Base-by-base conservation (phyloP, 2,888 invertebrate genomes). In the Aphrophora alni region DNA sequence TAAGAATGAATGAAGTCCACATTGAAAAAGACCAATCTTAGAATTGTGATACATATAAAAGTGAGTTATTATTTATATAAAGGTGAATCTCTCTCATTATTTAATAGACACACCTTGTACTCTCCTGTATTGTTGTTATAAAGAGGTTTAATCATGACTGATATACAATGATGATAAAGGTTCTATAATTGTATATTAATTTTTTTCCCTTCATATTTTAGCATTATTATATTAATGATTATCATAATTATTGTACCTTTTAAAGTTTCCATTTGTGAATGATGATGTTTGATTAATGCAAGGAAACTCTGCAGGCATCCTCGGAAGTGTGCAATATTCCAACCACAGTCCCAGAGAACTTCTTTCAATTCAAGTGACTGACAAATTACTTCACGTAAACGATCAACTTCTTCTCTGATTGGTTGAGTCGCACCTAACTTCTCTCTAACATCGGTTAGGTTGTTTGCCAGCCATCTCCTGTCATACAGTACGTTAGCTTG, bases 281-380 rank as follows among this genome's bases (percentile, higher is more conserved):
- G 90, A 89, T 97, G 95, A 86, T 97, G 94, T 71, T 92, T 90
- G 0, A 93, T 92, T 71, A 98, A 88, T 0, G 94, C 92, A 83
- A 92, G 92, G 70, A 98, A 93, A 83, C 97, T 95, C 86, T 95
- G 93, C 3, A 98, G 89, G 86, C 97, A 97, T n/a, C 97, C 97
- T 85, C 96, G 91, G 86, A 96, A 97, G 87, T 97, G 97, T 85
- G 95, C 93, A 80, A 94, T 93, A 86, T 96, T 95, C 96, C 96
- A 96, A 12, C 96, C 96, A 86, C 94, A 95, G 85, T 96, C 96
- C 91, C 95, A 96, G 27, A 91, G 88, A 2, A 94, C 90, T 83
- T 93, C 91, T 51, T 89, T 89, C 17, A 95, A 86, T 38, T 90
- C 90, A 76, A 93, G 89, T 72, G 80, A 88, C 70, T 90, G 87